A percentile compares a stretch with the other conserved stretches of the same genome.
Evolutionary conservation across 2,797 vertebrate species (phyloP).

Genomic region (Xenopus petersii): DNA sequence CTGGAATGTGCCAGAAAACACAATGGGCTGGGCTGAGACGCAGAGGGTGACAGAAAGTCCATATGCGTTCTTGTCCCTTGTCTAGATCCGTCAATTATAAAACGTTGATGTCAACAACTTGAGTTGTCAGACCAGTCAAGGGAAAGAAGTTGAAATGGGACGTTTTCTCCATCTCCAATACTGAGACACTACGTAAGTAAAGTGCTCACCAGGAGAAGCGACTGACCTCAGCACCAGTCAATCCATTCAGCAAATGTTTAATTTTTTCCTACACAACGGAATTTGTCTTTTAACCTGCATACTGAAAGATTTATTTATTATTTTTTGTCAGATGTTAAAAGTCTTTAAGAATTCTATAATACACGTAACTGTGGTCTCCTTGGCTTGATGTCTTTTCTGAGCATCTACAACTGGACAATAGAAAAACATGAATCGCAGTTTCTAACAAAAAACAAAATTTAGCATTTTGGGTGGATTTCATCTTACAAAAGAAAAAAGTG

Average conservation of each 20-base stretch:
- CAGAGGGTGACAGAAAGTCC: too few species aligned
- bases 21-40: too few species aligned
- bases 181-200: not conserved
- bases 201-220: not conserved
- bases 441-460: too few species aligned
- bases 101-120: too few species aligned
- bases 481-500: too few species aligned
- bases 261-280: not conserved
- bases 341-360: slow-evolving; percentile 30
- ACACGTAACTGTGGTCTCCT: slow-evolving; percentile 35
- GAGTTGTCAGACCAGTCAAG: not conserved
- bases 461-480: too few species aligned
- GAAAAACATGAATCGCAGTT: too few species aligned
- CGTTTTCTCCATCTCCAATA: not conserved
- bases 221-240: not conserved
- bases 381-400: too few species aligned
- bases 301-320: slow-evolving; percentile 36
- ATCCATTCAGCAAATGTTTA: not conserved
- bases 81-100: too few species aligned
- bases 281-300: not conserved
- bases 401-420: too few species aligned
- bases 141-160: not conserved
- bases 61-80: too few species aligned
- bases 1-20: too few species aligned
- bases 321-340: slow-evolving; percentile 29